A percentile compares a stretch with the other conserved stretches of the same genome.
These are phyloP conservation scores for Strongylocentrotus purpuratus DNA, from an alignment of 35 echinoderm and acorn worm species.

Conservation along the genomic window DNA sequence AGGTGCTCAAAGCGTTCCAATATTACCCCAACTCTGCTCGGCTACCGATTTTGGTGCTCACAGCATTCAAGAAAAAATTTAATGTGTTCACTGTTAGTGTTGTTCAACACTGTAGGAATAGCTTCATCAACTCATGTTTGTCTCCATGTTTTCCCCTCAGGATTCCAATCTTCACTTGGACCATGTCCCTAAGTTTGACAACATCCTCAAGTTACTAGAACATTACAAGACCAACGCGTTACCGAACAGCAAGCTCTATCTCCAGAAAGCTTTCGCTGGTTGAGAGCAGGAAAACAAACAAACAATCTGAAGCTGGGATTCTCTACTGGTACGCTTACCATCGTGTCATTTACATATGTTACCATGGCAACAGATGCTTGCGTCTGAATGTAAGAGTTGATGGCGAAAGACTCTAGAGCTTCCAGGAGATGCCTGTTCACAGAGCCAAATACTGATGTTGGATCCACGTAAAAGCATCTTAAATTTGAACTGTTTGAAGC, in stretches of 20 bases:
- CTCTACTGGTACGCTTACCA: neutral
- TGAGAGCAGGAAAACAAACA: neutral
- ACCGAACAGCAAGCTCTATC: conserved; percentile 14
- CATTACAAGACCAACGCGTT: conserved; percentile 30
- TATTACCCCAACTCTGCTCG: too few species aligned
- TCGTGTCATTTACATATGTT: neutral
- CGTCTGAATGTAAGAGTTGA: neutral
- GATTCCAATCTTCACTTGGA: conserved; percentile 46
- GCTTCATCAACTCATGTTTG: neutral
- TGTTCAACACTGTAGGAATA: neutral
- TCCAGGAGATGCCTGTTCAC: neutral
- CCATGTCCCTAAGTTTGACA: conserved; percentile 40
- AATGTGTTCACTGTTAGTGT: too few species aligned
- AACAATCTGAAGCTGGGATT: neutral
- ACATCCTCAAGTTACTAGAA: neutral
- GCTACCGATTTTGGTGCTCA: too few species aligned
- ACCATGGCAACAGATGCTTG: neutral
- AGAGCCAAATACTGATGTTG: neutral
- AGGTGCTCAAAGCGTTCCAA: too few species aligned
- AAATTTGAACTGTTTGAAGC: neutral
- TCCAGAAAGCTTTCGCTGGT: conserved; percentile 22
- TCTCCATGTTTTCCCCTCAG: neutral
- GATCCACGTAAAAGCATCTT: neutral
- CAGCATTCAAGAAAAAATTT: too few species aligned
- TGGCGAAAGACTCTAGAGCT: neutral